Conservation (phyloP, 2,888 invertebrate genomes). For the Drosophila nr. medialis region DNA sequence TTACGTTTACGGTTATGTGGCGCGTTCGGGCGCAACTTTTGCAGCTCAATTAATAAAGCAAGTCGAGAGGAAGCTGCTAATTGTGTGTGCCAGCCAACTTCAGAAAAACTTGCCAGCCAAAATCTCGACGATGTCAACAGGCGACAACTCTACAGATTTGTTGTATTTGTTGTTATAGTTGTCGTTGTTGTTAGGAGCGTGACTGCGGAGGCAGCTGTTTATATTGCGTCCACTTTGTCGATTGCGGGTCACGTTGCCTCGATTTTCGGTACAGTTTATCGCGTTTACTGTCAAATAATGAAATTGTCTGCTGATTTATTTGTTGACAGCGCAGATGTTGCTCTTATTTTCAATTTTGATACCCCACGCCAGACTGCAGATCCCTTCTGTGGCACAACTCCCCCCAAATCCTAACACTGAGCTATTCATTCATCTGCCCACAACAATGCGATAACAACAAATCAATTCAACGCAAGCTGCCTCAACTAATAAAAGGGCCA, state of each 20-base stretch:
- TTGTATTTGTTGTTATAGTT: slow-evolving; percentile 2
- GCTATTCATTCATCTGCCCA: slow-evolving; percentile 64
- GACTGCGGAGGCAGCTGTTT: slow-evolving; percentile 43
- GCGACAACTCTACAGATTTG: slow-evolving; percentile 52
- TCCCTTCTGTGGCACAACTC: slow-evolving; percentile 18
- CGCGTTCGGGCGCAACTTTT: slow-evolving; percentile 72
- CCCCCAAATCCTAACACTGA: slow-evolving; percentile 12
- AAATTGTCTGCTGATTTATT: slow-evolving; percentile 80
- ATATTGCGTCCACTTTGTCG: slow-evolving; percentile 25
- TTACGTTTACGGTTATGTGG: slow-evolving; percentile 54
- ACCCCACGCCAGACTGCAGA: slow-evolving; percentile 49
- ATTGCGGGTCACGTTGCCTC: slow-evolving; percentile 64
- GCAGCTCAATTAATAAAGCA: slow-evolving; percentile 81
- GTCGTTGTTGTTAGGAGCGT: slow-evolving; percentile 4
- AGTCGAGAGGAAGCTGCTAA: slow-evolving; percentile 77
- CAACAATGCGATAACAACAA: slow-evolving; percentile 79
- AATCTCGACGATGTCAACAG: slow-evolving; percentile 61
- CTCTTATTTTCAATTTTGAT: slow-evolving; percentile 81
- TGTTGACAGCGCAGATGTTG: slow-evolving; percentile 79
- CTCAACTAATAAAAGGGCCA: slow-evolving; percentile 76
- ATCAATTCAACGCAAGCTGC: slow-evolving; percentile 79
- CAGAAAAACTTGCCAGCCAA: slow-evolving; percentile 63
- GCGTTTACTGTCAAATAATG: slow-evolving; percentile 81
- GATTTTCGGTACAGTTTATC: slow-evolving; percentile 75
- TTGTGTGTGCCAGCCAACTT: slow-evolving; percentile 70